These are phyloP conservation scores for Aphis gossypii DNA, from an alignment of 1,140 invertebrate species.

Conservation along the genomic window DNA sequence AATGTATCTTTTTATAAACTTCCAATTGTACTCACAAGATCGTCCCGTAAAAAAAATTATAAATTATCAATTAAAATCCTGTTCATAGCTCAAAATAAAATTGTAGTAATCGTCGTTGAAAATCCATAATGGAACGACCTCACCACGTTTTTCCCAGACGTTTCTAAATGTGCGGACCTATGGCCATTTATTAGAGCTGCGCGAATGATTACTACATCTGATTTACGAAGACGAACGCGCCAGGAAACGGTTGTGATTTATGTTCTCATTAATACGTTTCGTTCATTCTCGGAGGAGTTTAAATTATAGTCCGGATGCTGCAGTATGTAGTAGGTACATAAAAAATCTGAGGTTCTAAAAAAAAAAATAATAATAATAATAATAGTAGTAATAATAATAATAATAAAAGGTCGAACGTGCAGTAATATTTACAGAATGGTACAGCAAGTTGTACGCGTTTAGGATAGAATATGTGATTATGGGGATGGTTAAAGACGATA, in stretches of 20 bases:
- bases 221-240: conserved; percentile 9
- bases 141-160: not conserved
- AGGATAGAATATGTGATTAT: not conserved
- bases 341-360: conserved; percentile 20
- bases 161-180: not conserved
- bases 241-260: not conserved
- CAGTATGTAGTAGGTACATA: not conserved
- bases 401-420: not conserved
- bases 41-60: not conserved
- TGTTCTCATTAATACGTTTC: conserved; percentile 51
- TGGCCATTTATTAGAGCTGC: conserved; percentile 7
- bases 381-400: not conserved
- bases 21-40: not conserved
- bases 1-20: not conserved
- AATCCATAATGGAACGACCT: not conserved
- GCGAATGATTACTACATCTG: conserved; percentile 31
- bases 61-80: not conserved
- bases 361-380: not conserved
- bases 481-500: not conserved
- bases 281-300: not conserved
- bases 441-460: not conserved
- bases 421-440: not conserved
- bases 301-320: not conserved
- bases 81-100: not conserved
- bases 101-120: not conserved